Percentiles rank a stretch among this genome's conserved stretches.
These are phyloP conservation scores for Melanerpes aurifrons DNA, from an alignment of 2,113 vertebrate genomes.

Conservation along the genomic window DNA sequence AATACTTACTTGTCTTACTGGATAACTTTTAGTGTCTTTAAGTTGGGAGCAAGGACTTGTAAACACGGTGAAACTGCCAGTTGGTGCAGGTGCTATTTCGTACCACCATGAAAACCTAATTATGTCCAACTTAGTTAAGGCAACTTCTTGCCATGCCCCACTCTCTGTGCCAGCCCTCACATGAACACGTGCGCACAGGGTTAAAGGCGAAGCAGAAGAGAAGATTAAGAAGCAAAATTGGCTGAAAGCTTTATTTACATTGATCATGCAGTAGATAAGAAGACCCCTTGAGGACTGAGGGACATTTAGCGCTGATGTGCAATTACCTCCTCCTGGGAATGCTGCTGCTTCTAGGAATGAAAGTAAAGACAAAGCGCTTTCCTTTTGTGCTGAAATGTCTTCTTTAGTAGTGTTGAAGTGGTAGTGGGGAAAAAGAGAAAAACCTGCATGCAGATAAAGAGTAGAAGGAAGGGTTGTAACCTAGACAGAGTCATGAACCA, in stretches of 20 bases:
- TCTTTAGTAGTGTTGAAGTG: not conserved
- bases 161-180: not conserved
- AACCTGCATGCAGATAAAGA: not conserved
- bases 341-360: not conserved
- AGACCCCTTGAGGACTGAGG: not conserved
- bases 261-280: not conserved
- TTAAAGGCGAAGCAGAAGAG: not conserved
- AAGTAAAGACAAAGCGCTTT: not conserved
- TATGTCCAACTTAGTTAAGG: not conserved
- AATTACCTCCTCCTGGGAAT: not conserved
- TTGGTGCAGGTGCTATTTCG: not conserved
- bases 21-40: not conserved
- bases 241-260: not conserved
- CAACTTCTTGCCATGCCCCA: not conserved
- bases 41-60: not conserved
- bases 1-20: not conserved
- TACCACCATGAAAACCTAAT: not conserved
- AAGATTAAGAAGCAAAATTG: not conserved
- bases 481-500: not conserved
- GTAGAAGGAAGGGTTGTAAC: not conserved
- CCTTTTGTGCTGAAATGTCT: not conserved
- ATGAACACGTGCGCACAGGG: accelerated
- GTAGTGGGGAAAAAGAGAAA: not conserved
- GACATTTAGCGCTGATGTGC: not conserved
- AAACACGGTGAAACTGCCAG: not conserved